Conservation (phyloP, 2,797 vertebrate genomes). For the Neosalanx taihuensis region DNA sequence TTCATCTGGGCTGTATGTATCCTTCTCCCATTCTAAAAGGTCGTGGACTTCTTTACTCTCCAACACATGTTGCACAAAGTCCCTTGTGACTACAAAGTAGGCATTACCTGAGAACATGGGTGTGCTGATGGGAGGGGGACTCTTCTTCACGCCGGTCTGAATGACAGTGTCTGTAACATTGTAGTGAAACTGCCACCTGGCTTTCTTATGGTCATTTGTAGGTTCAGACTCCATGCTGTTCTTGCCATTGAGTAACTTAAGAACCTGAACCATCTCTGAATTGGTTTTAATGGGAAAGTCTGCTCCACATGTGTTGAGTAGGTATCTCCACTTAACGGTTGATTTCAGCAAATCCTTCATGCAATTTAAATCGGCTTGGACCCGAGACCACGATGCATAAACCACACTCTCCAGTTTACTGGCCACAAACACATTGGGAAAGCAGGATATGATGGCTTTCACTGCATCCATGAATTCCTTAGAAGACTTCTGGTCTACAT, state of each 20-base stretch:
- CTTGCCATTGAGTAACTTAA: constrained; percentile 73
- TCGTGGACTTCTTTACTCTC: constrained; percentile 51
- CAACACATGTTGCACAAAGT: constrained; percentile 78
- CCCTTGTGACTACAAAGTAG: constrained; percentile 79
- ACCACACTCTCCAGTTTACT: constrained; percentile 72
- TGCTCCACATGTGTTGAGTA: constrained; percentile 83
- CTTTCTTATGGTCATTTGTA: constrained; percentile 57
- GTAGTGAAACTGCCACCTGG: constrained; percentile 74
- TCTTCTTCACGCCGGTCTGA: constrained; percentile 55
- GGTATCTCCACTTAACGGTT: constrained; percentile 76
- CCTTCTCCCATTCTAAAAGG: constrained; percentile 84
- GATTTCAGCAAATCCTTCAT: constrained; percentile 79
- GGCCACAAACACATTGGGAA: constrained; percentile 82
- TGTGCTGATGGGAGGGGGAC: constrained; percentile 68
- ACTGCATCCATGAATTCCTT: constrained; percentile 69
- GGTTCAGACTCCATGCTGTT: constrained; percentile 82
- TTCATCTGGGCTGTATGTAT: constrained; percentile 92
- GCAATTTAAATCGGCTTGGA: constrained; percentile 86
- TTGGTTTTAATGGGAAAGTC: constrained; percentile 89
- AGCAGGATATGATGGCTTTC: constrained; percentile 72
- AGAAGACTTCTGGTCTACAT: constrained; percentile 77
- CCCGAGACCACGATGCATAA: constrained; percentile 83
- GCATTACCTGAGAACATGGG: constrained; percentile 87
- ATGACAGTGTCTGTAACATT: constrained; percentile 47
- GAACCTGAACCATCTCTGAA: constrained; percentile 71